Evolutionary conservation across 1,140 invertebrate species (phyloP), one percentile per base, ranked within the genome.

Genomic region (Anagrus nilaparvatae): DNA sequence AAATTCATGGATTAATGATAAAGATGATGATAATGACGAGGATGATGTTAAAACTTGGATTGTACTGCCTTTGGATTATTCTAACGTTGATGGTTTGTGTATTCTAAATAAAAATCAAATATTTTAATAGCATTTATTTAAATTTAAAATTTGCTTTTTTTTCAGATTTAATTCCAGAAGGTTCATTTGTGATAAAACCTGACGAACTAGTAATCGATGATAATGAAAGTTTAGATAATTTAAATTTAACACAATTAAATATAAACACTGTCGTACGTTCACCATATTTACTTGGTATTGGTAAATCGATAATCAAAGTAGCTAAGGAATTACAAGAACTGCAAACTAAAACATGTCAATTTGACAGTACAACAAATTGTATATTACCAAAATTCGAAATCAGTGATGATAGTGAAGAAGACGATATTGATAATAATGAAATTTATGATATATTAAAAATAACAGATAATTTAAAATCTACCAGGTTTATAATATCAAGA

Each of bases 231-330:
- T 30, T 51, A 4, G 36, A 49, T 6, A 38, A 34, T 7, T 4
- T 40, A 6, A 50, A 51, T 10, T 9, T 35, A 7, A 35, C 37
- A 8, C 36, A 25, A 21, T 19, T 46, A 3, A 20, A 31, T 4
- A 23, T 24, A 2, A 30, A 7, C 17, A 46, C 51, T 0, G 45
- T 57, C 0, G 44, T 55, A 7, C 50, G 56, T 16, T 66, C 61
- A 5, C 63, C 63, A 1, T 54, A 63, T 33, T 23, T 67, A 0
- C 41, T 63, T 0, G 49, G 48, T 9, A 51, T 66, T 4, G 65
- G 63, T 2, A 63, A 61, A 36, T 51, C 59, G 16, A 53, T 67
- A 4, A 30, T 61, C 4, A 52, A 53, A 17, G 40, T 62, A 5
- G 49, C 52, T 0, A 46, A 56, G 10, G 31, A 43, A 0, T 14